Base-by-base conservation (phyloP, 2,113 vertebrate genomes). In the Maccullochella peelii region DNA sequence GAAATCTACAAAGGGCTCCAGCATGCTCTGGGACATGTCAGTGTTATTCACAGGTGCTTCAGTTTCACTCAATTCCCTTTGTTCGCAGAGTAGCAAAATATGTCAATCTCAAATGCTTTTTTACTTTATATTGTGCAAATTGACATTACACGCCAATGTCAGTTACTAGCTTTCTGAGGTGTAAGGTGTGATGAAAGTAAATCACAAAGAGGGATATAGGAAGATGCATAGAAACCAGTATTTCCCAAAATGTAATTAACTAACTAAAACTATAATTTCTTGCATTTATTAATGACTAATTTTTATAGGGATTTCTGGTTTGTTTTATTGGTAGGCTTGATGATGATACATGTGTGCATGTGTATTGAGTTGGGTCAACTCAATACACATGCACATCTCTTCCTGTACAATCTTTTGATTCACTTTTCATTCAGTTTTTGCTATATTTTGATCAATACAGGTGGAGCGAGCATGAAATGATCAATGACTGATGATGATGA, bases 1-100 rank as follows among this genome's bases (percentile, higher is more conserved):
- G 38, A 40, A 73, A 58, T 20, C 50, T n/a, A 58, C 7, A 16
- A 42, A 74, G 23, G 18, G 20, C 49, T 67, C 33, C 42, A 25
- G 23, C 12, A 30, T 27, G 4, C 65, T 84, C 30, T 73, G 54
- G 55, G 83, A 72, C 30, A 12, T 72, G 49, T 67, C 9, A 74
- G 18, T 82, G 8, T 79, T 68, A 62, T 68, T 68, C 71, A 77
- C 42, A 78, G 18, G 25, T 69, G 54, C 4, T 49, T 16, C 52
- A 73, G 14, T 68, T 62, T 52, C 21, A 63, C 6, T 66, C n/a
- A 50, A 49, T 38, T 59, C 6, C 2, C 44, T 21, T 73, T 33
- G 2, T 77, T 81, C 47, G 8, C 38, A 25, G 44, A 11, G 4
- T n/a, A 30, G 3, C 5, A 78, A 44, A 75, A 72, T 10, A 18